Evolutionary conservation across 2,113 vertebrate species (phyloP), one percentile per base, ranked within the genome.

Genomic region (Corydoras sp.): DNA sequence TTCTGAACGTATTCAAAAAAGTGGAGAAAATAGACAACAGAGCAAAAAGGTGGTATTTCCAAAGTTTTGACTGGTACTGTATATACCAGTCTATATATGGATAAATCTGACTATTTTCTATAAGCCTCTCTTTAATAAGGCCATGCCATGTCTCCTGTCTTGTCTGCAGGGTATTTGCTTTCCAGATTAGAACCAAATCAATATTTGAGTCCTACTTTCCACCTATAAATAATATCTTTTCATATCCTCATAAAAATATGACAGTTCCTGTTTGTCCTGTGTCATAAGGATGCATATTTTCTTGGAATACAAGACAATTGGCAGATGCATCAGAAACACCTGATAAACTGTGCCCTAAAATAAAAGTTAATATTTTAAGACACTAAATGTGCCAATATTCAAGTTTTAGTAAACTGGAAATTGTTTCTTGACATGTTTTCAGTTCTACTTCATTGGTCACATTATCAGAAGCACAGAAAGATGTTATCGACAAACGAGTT

Each of bases 401-500:
- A 43, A 43, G 4, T 5, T 8, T 43, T 5, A 43, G 81, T 84
- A 81, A 84, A 83, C 5, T 53, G 82, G 81, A 89, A 90, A 80
- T 80, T 81, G 84, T 85, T 87, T 79, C 69, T 71, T 78, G 77
- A 73, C 78, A 82, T 79, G 78, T 81, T 76, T 77, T 84, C 79
- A 85, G 76, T 76, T 84, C 76, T 74, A 51, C 83, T 85, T 83
- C 70, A 62, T 77, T 71, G 77, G 61, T 61, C 68, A 29, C 75
- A 73, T 68, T 71, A 84, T 77, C 78, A 79, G 83, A 85, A 81
- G 80, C 68, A 80, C 68, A 77, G 75, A 63, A 79, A 65, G 69
- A 76, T 85, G 85, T 88, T 80, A 81, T 82, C 75, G 67, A 81
- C 81, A 81, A 76, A 75, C 74, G 78, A 83, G 76, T 77, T 79